These are phyloP conservation scores for Mormyrops attenuatus DNA, from an alignment of 2,797 vertebrate species.

Conservation along the genomic window DNA sequence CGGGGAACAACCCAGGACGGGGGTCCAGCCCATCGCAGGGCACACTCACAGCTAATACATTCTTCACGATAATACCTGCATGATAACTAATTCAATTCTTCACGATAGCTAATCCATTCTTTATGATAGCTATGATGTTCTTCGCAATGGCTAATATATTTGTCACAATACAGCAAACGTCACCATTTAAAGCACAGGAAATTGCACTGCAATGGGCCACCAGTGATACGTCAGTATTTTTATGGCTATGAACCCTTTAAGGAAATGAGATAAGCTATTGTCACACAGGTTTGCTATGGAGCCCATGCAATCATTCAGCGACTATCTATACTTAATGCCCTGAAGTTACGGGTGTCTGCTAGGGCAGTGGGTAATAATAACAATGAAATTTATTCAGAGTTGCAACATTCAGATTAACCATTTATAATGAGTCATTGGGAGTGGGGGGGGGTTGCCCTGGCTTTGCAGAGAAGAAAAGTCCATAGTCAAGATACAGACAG, in stretches of 20 bases:
- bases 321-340: not conserved
- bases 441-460: not conserved
- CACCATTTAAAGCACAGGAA: not conserved
- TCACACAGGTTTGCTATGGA: not conserved
- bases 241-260: not conserved
- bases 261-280: not conserved
- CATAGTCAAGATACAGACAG: not conserved
- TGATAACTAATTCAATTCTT: no score
- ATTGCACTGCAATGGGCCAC: not conserved
- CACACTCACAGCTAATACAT: not conserved
- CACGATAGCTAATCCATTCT: not conserved
- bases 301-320: not conserved
- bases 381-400: not conserved
- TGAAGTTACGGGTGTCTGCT: not conserved
- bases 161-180: not conserved
- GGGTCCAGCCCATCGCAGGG: no score
- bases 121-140: not conserved
- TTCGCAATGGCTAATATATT: not conserved
- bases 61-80: no score
- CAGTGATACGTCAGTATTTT: not conserved
- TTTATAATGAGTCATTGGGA: not conserved
- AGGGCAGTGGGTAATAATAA: not conserved
- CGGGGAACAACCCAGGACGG: no score
- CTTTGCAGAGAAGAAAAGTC: not conserved
- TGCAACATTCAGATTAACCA: not conserved